Percentiles rank a stretch among this genome's conserved stretches.
phyloP scores from a whole-genome alignment of 2,113 vertebrate genomes.

The Myocastor coypus region DNA sequence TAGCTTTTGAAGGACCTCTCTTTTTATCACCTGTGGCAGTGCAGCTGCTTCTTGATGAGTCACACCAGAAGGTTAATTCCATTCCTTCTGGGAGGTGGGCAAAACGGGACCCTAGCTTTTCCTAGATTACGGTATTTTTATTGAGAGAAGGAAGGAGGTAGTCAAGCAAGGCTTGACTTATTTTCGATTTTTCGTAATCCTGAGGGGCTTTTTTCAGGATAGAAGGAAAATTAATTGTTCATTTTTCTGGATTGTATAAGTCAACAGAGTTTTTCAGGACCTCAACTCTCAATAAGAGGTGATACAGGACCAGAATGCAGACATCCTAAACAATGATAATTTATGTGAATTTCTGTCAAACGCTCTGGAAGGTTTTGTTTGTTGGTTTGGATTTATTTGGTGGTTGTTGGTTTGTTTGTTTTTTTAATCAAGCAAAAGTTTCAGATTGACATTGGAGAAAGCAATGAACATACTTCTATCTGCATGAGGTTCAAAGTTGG shows the following conservation, averaged over 20 bases:
- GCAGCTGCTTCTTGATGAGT: not conserved
- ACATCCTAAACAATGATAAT: not conserved
- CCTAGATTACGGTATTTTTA: not conserved
- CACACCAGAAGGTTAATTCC: not conserved
- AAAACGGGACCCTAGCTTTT: not conserved
- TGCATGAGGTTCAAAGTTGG: not conserved
- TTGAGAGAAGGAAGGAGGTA: not conserved
- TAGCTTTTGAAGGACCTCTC: not conserved
- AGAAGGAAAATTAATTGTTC: constrained; percentile 16
- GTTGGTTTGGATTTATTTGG: not conserved
- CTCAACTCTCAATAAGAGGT: not conserved
- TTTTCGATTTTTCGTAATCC: not conserved
- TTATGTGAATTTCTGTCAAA: constrained; percentile 7
- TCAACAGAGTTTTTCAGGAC: not conserved
- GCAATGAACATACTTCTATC: not conserved
- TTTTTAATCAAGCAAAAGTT: not conserved
- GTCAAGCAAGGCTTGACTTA: not conserved
- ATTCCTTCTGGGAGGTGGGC: not conserved
- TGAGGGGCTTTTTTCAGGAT: not conserved
- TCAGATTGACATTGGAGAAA: not conserved
- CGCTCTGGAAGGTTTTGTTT: not conserved
- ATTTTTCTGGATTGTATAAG: not conserved
- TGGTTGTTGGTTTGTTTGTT: not conserved
- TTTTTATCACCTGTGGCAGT: not conserved
- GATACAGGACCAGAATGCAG: not conserved